Evolutionary conservation across 2,888 invertebrate species (phyloP), one percentile per base, ranked within the genome.

Genomic region (Ischnus inquisitorius): DNA sequence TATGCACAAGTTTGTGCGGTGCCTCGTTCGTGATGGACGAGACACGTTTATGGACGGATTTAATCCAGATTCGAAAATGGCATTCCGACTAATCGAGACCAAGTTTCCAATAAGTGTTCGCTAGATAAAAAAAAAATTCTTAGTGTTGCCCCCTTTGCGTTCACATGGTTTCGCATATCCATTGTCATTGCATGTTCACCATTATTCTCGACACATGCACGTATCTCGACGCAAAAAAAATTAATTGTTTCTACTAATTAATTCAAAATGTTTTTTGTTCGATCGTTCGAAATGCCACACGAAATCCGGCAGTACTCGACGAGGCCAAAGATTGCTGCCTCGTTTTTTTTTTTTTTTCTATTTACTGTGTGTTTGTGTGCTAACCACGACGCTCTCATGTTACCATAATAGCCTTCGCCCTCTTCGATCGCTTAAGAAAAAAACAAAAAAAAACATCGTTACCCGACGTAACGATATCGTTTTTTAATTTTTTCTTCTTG

Each of bases 271-370:
- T 64, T 68, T 64, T 39, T 46, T n/a, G 51, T 74, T 54, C 71
- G 34, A 34, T 68, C 88, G 87, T 88, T 86, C 90, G 90, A 90
- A 92, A 92, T 89, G 89, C 89, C 90, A 89, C 86, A 82, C 85
- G 89, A 88, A 57, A 91, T 91, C 92, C 90, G 90, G 91, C 90
- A 92, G 91, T 91, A 91, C 87, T 91, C 92, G 92, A 93, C 93
- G 93, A 93, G 93, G 93, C 92, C 92, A 93, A 90, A 92, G 93
- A 93, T 93, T 93, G 93, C 93, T 92, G 85, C 84, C 85, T 84
- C 87, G 83, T 84, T 22, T 77, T 62, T 46, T 74, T 19, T 80
- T 62, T 84, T 69, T 62, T 62, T 46, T 74, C 28, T 80, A 68
- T 84, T 69, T 62, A 57, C 68, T 84, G 77, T 68, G 16, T 68